These are phyloP conservation scores for Aphis gossypii DNA, from an alignment of 1,140 invertebrate species.

Conservation along the genomic window DNA sequence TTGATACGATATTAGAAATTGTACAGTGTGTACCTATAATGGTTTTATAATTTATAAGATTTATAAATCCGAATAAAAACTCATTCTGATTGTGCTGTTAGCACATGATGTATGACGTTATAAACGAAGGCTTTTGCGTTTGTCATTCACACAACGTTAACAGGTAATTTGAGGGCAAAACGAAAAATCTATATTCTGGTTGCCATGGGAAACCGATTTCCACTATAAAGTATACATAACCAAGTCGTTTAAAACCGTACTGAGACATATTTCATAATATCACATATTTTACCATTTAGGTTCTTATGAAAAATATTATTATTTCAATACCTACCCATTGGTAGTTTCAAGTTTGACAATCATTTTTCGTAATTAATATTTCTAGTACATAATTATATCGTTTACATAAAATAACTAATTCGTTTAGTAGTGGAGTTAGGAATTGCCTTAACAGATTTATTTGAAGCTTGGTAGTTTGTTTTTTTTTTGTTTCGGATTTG, in stretches of 20 bases:
- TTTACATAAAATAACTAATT: neutral
- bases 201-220: constrained; percentile 27
- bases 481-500: neutral
- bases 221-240: neutral
- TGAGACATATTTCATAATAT: neutral
- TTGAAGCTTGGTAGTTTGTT: neutral
- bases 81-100: neutral
- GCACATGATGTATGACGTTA: neutral
- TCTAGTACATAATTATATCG: neutral
- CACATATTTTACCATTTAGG: neutral
- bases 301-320: constrained; percentile 3
- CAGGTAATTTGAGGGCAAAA: neutral
- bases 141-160: neutral
- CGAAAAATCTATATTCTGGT: constrained; percentile 41
- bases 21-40: neutral
- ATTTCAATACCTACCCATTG: neutral
- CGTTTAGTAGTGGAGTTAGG: neutral
- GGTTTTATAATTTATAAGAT: neutral
- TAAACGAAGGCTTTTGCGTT: neutral
- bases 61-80: neutral
- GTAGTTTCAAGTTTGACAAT: neutral
- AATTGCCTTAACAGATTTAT: neutral
- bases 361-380: neutral
- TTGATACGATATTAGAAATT: neutral
- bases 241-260: neutral